phyloP scores from a whole-genome alignment of 2,888 invertebrate genomes.

The Phalangium opilio region DNA sequence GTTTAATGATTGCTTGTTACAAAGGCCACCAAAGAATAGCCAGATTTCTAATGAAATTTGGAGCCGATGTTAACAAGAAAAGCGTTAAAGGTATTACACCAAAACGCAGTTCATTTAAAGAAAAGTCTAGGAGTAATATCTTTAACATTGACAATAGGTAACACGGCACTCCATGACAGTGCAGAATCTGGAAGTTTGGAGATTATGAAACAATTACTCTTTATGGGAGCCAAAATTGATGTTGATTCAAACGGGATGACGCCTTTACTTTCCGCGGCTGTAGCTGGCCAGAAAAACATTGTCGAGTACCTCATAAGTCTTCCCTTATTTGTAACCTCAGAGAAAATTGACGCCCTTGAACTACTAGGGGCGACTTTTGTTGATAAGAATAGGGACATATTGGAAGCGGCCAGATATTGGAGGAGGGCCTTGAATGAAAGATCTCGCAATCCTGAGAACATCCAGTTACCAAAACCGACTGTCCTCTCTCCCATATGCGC shows the following conservation, averaged over 20 bases:
- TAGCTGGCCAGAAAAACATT: slow-evolving; percentile 81
- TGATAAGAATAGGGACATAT: slow-evolving; percentile 90
- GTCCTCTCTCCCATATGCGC: slow-evolving; percentile 53
- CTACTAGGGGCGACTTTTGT: slow-evolving; percentile 86
- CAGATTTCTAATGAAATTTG: slow-evolving; percentile 64
- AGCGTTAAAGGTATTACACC: slow-evolving; percentile 33
- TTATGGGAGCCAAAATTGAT: slow-evolving; percentile 78
- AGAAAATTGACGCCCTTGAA: slow-evolving; percentile 73
- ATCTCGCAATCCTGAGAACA: slow-evolving; percentile 38
- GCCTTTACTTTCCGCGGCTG: slow-evolving; percentile 73
- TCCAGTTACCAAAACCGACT: slow-evolving; percentile 5
- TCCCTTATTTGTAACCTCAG: slow-evolving; percentile 46
- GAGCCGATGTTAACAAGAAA: slow-evolving; percentile 83
- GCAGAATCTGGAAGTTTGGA: slow-evolving; percentile 89
- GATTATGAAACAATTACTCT: slow-evolving; percentile 72
- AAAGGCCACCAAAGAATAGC: slow-evolving; percentile 85
- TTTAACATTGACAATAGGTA: too few species aligned
- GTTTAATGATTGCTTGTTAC: slow-evolving; percentile 95
- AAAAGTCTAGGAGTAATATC: background rate
- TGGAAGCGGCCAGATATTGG: slow-evolving; percentile 75
- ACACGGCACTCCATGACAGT: slow-evolving; percentile 95
- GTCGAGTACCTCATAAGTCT: slow-evolving; percentile 75
- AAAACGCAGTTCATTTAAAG: background rate
- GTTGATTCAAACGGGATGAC: slow-evolving; percentile 94
- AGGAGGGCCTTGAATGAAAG: slow-evolving; percentile 72